These are phyloP conservation scores for Alviniconcha marisindica DNA, from an alignment of 1,140 invertebrate species.

Conservation along the genomic window DNA sequence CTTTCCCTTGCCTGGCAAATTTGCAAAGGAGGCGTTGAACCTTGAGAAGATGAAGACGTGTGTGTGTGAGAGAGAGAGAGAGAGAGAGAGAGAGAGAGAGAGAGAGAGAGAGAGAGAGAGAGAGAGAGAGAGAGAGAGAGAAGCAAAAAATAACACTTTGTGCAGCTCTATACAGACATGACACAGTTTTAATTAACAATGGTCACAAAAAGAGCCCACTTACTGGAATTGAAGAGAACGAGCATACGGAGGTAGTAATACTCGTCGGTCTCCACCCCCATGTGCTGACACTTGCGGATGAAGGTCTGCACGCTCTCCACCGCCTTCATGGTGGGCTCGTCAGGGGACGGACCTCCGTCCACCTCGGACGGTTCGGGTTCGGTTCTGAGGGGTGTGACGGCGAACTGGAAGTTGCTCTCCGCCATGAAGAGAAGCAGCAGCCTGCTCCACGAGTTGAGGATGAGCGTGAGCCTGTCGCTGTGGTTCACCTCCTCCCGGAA, in stretches of 20 bases:
- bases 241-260: constrained; percentile 72
- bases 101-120: constrained; percentile 16
- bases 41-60: too few relatives aligned
- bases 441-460: constrained; percentile 71
- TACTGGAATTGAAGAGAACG: constrained; percentile 73
- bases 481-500: constrained; percentile 65
- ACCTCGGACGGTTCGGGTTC: constrained; percentile 25
- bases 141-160: too few relatives aligned
- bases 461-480: constrained; percentile 71
- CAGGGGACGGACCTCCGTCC: constrained; percentile 51
- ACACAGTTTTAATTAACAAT: constrained; percentile 26
- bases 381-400: constrained; percentile 65
- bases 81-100: constrained; percentile 10
- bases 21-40: too few relatives aligned
- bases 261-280: constrained; percentile 70
- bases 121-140: constrained; percentile 1
- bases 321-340: constrained; percentile 73
- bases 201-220: constrained; percentile 39
- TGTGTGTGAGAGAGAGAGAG: too few relatives aligned
- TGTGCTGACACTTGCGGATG: constrained; percentile 71
- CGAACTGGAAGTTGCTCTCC: constrained; percentile 74
- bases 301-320: constrained; percentile 71
- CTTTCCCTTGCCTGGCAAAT: too few relatives aligned
- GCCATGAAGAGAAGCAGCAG: constrained; percentile 73
- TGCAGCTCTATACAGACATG: not conserved